These are phyloP conservation scores for Alcedo quadribrachys DNA, from an alignment of 2,797 vertebrate genomes.

Conservation along the genomic window DNA sequence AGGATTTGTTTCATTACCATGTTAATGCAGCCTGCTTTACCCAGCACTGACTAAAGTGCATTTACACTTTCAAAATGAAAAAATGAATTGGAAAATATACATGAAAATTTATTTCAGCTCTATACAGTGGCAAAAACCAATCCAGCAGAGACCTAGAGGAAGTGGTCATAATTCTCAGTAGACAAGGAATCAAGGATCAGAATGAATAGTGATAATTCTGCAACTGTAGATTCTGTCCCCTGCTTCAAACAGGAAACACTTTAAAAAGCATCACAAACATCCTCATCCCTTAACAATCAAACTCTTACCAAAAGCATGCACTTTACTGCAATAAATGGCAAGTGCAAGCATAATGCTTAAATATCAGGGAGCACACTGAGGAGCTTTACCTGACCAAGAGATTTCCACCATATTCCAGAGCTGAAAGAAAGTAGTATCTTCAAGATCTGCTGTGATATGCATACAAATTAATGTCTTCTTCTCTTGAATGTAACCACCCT, in stretches of 20 bases:
- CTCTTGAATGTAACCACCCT: not conserved
- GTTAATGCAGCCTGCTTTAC: not conserved
- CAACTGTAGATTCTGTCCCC: not conserved
- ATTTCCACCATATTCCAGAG: not conserved
- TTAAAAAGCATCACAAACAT: not conserved
- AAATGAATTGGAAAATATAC: not conserved
- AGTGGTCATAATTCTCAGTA: not conserved
- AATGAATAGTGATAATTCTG: not conserved
- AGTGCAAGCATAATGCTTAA: not conserved
- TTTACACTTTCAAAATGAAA: not conserved
- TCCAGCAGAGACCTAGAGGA: not conserved
- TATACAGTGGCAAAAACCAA: not conserved
- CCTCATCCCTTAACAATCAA: not conserved
- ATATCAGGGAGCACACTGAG: not conserved
- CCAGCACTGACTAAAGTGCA: not conserved
- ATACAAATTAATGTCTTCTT: not conserved
- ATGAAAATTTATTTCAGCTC: not conserved
- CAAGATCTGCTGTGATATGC: not conserved
- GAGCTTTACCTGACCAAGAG: not conserved
- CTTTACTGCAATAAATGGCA: not conserved
- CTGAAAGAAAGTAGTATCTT: not conserved
- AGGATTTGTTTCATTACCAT: not conserved
- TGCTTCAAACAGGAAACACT: not conserved
- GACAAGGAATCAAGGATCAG: not conserved
- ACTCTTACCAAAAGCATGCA: not conserved